Evolutionary conservation across 2,888 invertebrate species (phyloP), one percentile per base, ranked within the genome.

Genomic region (Epiblema foenella): DNA sequence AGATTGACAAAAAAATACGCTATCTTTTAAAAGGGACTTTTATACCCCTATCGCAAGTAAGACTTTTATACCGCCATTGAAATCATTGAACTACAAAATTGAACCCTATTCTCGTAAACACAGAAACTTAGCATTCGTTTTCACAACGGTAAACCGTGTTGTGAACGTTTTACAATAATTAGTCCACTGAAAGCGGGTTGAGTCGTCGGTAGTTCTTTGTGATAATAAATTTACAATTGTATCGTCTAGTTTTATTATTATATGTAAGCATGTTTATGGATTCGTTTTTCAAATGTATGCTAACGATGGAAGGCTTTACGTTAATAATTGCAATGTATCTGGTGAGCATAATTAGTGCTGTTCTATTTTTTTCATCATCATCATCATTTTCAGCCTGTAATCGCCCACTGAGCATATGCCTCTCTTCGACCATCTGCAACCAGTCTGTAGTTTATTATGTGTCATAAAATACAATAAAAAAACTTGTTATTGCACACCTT

Each of bases 141-240:
- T 24, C 8, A 20, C 8, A 37, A 49, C 1, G 24, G 12, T 24
- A 42, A 3, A 9, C 9, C 0, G 17, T 24, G 20, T 29, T 42
- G 51, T 42, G 8, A 20, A 58, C 20, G 12, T 37, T 49, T 33
- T 57, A 20, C 18, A 33, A 42, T 59, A 59, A 68, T 68, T 39
- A 60, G 52, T 42, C 17, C 51, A 54, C 52, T 29, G 37, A 24
- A 58, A 58, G 24, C 37, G 8, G 39, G 12, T 59, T 42, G 15
- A n/a, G 20, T 46, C n/a, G 57, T 42, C 68, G 60, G 59, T 29
- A 68, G 68, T 54, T 18, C 52, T 60, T 42, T 68, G 52, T 60
- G 17, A 52, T 58, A 18, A 12, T 63, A 33, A 57, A 58, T 49
- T 68, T 8, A 56, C 54, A 54, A 39, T 42, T 42, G 54, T 29